phyloP scores from a whole-genome alignment of 64 coral and sea anemone species.

The Orbicella faveolata region DNA sequence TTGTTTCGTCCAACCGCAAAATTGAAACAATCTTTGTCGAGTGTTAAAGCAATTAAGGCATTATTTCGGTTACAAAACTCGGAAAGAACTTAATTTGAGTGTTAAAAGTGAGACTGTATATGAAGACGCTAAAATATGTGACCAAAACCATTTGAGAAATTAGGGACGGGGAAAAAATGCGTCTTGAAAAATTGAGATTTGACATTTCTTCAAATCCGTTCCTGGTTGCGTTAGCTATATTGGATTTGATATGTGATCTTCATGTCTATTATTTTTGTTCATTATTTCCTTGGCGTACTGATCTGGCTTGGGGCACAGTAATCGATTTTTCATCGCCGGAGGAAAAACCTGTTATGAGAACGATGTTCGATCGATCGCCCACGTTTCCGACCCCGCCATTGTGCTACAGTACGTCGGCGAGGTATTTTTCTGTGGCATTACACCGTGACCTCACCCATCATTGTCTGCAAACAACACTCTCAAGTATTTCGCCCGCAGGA shows the following conservation, averaged over 20 bases:
- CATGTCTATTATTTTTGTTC: too few species aligned
- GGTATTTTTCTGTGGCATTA: background rate
- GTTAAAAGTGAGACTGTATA: background rate
- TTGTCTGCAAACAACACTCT: background rate
- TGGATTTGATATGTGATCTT: too few species aligned
- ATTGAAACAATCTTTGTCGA: background rate
- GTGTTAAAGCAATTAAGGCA: background rate
- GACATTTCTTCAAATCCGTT: background rate
- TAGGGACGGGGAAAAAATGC: background rate
- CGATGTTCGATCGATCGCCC: background rate
- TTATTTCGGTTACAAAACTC: background rate
- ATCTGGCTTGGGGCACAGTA: too few species aligned
- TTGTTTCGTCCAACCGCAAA: background rate
- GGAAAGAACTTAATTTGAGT: background rate
- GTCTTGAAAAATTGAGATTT: background rate
- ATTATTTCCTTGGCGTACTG: too few species aligned
- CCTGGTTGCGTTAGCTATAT: background rate
- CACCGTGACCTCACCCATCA: background rate
- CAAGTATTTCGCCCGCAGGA: background rate
- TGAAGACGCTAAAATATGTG: background rate
- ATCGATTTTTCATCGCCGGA: too few species aligned
- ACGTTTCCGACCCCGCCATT: background rate
- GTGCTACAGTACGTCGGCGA: background rate
- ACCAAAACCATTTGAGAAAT: background rate
- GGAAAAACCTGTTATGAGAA: background rate